Base-by-base conservation (phyloP, 2,113 vertebrate genomes). In the Heterotis niloticus region DNA sequence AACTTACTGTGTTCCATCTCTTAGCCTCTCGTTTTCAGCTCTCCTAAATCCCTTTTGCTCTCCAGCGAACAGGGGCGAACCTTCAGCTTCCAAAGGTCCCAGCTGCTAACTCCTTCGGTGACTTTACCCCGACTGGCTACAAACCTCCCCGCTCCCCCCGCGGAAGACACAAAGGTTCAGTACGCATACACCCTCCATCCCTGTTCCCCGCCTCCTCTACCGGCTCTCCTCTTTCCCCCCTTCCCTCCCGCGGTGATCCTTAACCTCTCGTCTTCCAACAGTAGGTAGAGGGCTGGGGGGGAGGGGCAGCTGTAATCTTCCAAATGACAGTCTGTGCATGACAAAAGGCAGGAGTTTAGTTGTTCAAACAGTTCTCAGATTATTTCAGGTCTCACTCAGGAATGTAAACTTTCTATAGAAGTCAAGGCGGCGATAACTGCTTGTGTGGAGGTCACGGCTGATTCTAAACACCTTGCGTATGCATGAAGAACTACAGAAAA, bases 31-130 rank as follows among this genome's bases (percentile, higher is more conserved):
- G 13, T 64, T 77, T 77, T 26, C 34, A 44, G 20, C 20, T 51
- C 51, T 26, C n/a, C 75, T 10, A 29, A 77, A 77, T 44, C 60
- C n/a, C 65, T 51, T 64, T 29, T 13, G 5, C 34, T 44, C 7
- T 44, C 34, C 34, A 44, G 3, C 7, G 34, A 4, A 44, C 34
- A 44, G 34, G 34, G 2, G 34, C 4, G 28, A 64, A 76, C 59
- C 75, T 76, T 64, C n/a, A 64, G 75, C 75, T 76, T 76, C n/a
- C 64, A 4, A 77, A 77, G 75, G 62, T 65, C 65, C 75, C 44
- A 20, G 5, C 23, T 5, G 26, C 23, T 60, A 34, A 64, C 24
- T 77, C 56, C 75, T 51, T 26, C 18, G 51, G 17, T 77, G 60
- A 77, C 75, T 77, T 77, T 65, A 16, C 60, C 24, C 34, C 60